Evolutionary conservation across 2,113 vertebrate species (phyloP).

Genomic region (Junco hyemalis): DNA sequence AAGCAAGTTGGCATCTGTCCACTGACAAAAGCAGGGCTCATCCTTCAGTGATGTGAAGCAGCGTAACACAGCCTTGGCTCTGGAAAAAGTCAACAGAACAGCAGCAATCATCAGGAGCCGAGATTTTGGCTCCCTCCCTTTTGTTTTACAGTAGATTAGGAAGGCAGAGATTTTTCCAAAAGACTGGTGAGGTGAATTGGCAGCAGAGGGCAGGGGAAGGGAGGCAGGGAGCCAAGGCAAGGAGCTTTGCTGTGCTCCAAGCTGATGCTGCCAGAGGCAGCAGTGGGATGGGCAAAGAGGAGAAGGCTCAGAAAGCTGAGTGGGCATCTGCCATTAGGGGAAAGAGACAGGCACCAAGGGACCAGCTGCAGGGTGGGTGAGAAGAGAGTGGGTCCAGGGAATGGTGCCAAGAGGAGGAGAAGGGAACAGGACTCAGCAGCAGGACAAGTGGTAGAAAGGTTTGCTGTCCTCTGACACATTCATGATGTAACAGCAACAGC

Average conservation of each 20-base stretch:
- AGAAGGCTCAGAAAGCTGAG: not conserved
- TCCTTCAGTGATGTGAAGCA: not conserved
- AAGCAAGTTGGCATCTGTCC: not conserved
- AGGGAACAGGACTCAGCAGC: not conserved
- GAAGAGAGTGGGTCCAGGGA: not conserved
- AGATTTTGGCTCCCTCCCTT: not conserved
- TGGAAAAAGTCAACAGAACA: not conserved
- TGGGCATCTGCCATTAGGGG: not conserved
- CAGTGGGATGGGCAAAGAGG: not conserved
- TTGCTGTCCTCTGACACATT: not conserved
- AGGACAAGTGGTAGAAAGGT: not conserved
- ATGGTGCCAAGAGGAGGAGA: not conserved
- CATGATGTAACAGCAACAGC: not conserved
- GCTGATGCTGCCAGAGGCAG: not conserved
- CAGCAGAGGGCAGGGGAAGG: not conserved
- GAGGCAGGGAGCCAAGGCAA: not conserved
- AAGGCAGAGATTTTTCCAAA: not conserved
- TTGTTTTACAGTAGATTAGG: slow-evolving; percentile 1
- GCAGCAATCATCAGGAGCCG: not conserved
- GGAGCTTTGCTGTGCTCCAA: not conserved
- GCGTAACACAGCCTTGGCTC: not conserved
- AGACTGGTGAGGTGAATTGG: not conserved
- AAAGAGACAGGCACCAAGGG: not conserved
- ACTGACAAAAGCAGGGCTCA: not conserved
- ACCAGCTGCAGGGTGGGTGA: not conserved